phyloP scores from a whole-genome alignment of 2,888 invertebrate genomes.

The Chesias legatella region DNA sequence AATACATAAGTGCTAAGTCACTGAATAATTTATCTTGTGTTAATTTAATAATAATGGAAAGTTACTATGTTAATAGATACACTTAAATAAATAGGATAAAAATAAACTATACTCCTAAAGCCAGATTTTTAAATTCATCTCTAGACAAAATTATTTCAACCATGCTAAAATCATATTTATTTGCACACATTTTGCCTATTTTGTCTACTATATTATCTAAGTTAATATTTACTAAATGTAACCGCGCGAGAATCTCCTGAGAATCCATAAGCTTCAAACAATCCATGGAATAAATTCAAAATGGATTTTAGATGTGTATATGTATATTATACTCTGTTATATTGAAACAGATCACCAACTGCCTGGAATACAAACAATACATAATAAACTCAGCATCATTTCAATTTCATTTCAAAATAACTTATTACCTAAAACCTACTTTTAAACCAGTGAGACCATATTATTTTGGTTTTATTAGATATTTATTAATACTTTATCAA shows the following conservation, averaged over 20 bases:
- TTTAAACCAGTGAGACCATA: no score
- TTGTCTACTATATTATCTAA: conserved; percentile 6
- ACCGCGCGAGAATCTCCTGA: conserved; percentile 12
- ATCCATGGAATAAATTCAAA: conserved; percentile 58
- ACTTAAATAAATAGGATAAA: conserved; percentile 10
- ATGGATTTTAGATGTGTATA: conserved; percentile 52
- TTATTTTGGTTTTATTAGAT: no score
- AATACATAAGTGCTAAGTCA: conserved; percentile 14
- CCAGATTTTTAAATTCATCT: conserved; percentile 1
- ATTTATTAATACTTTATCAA: no score
- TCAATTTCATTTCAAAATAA: not conserved
- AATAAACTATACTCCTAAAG: not conserved
- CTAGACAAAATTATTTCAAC: not conserved
- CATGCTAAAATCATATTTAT: conserved; percentile 12
- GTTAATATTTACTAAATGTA: conserved; percentile 9
- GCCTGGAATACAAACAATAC: conserved; percentile 76
- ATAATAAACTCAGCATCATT: conserved; percentile 14
- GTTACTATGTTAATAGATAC: not conserved
- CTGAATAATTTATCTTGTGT: conserved; percentile 7
- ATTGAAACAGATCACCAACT: conserved; percentile 76
- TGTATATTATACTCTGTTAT: conserved; percentile 63
- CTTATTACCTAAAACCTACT: not conserved
- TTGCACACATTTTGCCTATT: conserved; percentile 10
- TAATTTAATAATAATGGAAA: conserved; percentile 1
- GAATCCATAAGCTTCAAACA: conserved; percentile 49